Evolutionary conservation across 1,140 invertebrate species (phyloP), one percentile per base, ranked within the genome.

Genomic region (Drosophila nigrodunni): DNA sequence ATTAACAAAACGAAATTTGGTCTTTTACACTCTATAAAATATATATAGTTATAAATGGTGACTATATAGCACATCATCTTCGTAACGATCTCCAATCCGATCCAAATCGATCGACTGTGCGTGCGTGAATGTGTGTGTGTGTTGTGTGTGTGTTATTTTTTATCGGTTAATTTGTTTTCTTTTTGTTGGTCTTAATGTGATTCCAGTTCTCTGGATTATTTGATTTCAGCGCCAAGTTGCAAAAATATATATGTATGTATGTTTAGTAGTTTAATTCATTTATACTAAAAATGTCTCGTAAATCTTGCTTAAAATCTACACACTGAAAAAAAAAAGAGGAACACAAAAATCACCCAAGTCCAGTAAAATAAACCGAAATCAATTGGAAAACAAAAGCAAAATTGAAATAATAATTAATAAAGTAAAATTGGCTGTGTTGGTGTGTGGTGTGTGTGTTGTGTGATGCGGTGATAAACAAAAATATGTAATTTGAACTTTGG

Each of bases 221-320:
- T 88, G 81, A 90, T 91, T 91, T 92, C 90, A 92, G 90, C 80
- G 77, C 86, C 86, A 92, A 92, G 90, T 92, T 91, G 74, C 44
- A 62, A 54, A 80, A 82, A 74, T 62, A 75, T 54, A 57, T 60
- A 49, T 43, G 73, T 81, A 78, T 82, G 55, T 72, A 62, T 74
- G 34, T 74, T 50, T 67, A 76, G 52, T 64, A 76, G 52, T 64
- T 80, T 58, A 78, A 76, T 77, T 80, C 78, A 78, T 78, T 71
- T 70, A 67, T 64, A 65, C 72, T 52, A 77, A 76, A 76, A 30
- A 87, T 74, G 62, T 74, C 55, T 69, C 21, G 49, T 69, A 60
- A 73, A 68, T 73, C 70, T 60, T 73, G 37, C 64, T 73, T 67
- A 59, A 37, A 30, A 72, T 52, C 50, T 66, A 58, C 15, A 72